Conservation (phyloP, 1,140 invertebrate genomes). For the Acromyrmex heyeri region DNA sequence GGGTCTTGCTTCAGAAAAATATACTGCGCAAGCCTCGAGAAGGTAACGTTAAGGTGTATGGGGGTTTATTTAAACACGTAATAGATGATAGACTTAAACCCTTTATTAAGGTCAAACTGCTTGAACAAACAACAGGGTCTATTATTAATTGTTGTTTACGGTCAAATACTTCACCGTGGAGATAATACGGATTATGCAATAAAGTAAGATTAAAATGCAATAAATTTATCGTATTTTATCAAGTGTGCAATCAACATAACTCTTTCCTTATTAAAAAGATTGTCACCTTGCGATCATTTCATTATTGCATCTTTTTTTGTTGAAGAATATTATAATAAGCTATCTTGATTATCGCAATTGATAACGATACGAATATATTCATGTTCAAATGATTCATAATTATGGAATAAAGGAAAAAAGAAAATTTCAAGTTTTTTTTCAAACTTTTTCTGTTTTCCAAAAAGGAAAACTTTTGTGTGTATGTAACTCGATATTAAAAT, state of each 20-base stretch:
- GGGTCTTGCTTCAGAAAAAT: constrained; percentile 28
- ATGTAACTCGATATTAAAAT: too few relatives aligned
- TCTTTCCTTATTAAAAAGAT: neutral
- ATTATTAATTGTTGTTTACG: constrained; percentile 54
- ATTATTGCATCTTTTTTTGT: neutral
- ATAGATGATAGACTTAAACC: constrained; percentile 43
- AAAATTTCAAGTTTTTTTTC: neutral
- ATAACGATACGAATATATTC: neutral
- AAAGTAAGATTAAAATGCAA: neutral
- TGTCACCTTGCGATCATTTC: neutral
- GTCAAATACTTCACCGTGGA: constrained; percentile 4
- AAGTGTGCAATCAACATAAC: neutral
- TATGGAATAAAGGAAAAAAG: neutral
- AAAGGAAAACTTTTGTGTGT: neutral
- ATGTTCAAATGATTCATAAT: neutral
- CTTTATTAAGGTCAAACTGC: constrained; percentile 57
- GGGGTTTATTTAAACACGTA: constrained; percentile 43
- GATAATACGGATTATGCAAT: constrained; percentile 2
- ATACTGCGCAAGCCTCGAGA: constrained; percentile 51
- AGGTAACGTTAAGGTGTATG: constrained; percentile 17
- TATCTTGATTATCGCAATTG: neutral
- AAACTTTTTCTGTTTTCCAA: neutral
- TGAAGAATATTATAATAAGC: neutral
- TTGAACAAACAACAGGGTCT: constrained; percentile 51
- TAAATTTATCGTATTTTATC: neutral